phyloP scores from a whole-genome alignment of 2,888 invertebrate genomes.

The Dascillus cervinus region DNA sequence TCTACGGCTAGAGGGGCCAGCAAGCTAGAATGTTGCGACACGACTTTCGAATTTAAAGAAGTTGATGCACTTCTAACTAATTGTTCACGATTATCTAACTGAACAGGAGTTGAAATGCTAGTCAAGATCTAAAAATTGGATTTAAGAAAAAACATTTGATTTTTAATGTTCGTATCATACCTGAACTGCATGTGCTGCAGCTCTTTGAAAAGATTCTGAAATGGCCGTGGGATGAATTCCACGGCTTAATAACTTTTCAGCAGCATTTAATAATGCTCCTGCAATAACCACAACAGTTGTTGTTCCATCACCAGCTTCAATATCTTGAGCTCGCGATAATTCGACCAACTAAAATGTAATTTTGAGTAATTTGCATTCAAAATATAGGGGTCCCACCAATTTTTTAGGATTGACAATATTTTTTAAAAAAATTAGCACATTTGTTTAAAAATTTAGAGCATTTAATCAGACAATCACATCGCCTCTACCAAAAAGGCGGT shows the following conservation, averaged over 20 bases:
- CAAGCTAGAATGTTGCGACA: conserved; percentile 93
- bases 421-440: no score
- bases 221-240: conserved; percentile 97
- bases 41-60: conserved; percentile 96
- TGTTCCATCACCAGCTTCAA: conserved; percentile 99
- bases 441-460: no score
- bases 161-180: conserved; percentile 21
- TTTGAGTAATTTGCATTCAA: no score
- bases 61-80: conserved; percentile 94
- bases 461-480: no score
- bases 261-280: conserved; percentile 90
- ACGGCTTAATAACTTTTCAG: conserved; percentile 82
- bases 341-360: conserved; percentile 77
- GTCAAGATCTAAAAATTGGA: conserved; percentile 52
- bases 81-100: conserved; percentile 78
- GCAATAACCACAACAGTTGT: conserved; percentile 98
- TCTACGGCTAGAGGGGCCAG: conserved; percentile 96
- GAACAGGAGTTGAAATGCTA: conserved; percentile 78
- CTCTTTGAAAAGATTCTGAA: conserved; percentile 93
- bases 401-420: no score
- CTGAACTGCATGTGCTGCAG: conserved; percentile 63
- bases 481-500: no score
- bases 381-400: no score
- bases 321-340: conserved; percentile 95
- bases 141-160: conserved; percentile 16